A percentile compares a stretch with the other conserved stretches of the same genome.
Evolutionary conservation across 2,113 vertebrate genomes (phyloP).

Genomic region (Chionodraco myersi): DNA sequence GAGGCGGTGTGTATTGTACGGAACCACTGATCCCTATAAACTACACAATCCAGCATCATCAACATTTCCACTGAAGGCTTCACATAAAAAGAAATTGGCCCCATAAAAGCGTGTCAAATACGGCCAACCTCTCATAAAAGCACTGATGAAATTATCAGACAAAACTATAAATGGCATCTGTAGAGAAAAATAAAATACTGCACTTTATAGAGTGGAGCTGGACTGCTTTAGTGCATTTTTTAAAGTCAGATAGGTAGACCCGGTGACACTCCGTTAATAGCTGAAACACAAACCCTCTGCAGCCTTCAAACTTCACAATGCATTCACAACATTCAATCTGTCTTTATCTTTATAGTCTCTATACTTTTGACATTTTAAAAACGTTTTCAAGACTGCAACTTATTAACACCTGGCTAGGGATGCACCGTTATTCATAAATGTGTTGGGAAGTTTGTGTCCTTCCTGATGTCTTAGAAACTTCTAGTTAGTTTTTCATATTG

Average conservation of each 20-base stretch:
- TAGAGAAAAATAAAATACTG: slow-evolving; percentile 45
- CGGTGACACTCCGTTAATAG: slow-evolving; percentile 23
- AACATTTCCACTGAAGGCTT: slow-evolving; percentile 71
- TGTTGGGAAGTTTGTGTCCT: background rate
- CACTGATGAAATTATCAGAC: slow-evolving; percentile 68
- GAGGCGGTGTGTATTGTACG: slow-evolving; percentile 5
- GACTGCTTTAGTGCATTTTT: slow-evolving; percentile 12
- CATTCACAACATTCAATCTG: background rate
- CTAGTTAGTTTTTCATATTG: rapidly evolving
- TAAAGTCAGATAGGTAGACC: slow-evolving; percentile 38
- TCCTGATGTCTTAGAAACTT: background rate
- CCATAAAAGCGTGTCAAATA: slow-evolving; percentile 71
- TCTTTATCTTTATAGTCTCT: rapidly evolving
- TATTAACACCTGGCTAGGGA: background rate
- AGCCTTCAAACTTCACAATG: slow-evolving; percentile 9
- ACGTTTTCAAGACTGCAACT: background rate
- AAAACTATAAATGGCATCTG: slow-evolving; percentile 71
- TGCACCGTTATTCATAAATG: background rate
- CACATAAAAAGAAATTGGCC: slow-evolving; percentile 71
- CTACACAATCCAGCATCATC: slow-evolving; percentile 58
- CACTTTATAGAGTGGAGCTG: slow-evolving; percentile 40
- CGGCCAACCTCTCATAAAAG: slow-evolving; percentile 67
- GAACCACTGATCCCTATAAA: slow-evolving; percentile 54
- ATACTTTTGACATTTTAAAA: background rate
- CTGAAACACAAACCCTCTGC: slow-evolving; percentile 6